Conservation (phyloP, 2,888 invertebrate genomes). For the Patella ulyssiponensis region DNA sequence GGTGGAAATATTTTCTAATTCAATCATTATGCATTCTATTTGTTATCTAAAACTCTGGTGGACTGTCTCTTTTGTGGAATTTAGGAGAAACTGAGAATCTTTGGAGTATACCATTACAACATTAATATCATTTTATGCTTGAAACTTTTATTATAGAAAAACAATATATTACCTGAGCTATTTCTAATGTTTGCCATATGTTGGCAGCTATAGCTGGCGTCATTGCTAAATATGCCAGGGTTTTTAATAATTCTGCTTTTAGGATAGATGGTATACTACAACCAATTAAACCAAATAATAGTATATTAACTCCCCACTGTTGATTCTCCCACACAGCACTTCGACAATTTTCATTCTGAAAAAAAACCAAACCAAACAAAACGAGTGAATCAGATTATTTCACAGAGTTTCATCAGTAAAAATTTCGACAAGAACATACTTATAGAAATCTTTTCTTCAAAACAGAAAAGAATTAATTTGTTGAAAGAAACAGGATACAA, state of each 20-base stretch:
- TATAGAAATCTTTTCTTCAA: too few species aligned
- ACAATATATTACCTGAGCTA: conserved; percentile 62
- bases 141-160: background rate
- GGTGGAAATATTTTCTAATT: too few species aligned
- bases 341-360: conserved; percentile 85
- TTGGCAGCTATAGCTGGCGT: conserved; percentile 83
- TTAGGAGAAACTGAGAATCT: too few species aligned
- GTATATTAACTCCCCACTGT: conserved; percentile 87
- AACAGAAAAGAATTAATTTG: too few species aligned
- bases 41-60: too few species aligned
- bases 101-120: too few species aligned
- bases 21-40: too few species aligned
- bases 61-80: too few species aligned
- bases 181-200: conserved; percentile 83
- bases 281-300: conserved; percentile 85
- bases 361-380: conserved; percentile 19
- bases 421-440: too few species aligned
- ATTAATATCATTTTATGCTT: background rate
- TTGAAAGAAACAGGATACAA: too few species aligned
- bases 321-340: conserved; percentile 89
- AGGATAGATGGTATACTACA: conserved; percentile 89
- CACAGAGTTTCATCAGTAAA: too few species aligned
- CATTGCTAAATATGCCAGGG: conserved; percentile 85
- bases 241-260: conserved; percentile 86
- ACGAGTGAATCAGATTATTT: too few species aligned